Conservation (phyloP, 2,888 invertebrate species). For the Polydrusus tereticollis region DNA sequence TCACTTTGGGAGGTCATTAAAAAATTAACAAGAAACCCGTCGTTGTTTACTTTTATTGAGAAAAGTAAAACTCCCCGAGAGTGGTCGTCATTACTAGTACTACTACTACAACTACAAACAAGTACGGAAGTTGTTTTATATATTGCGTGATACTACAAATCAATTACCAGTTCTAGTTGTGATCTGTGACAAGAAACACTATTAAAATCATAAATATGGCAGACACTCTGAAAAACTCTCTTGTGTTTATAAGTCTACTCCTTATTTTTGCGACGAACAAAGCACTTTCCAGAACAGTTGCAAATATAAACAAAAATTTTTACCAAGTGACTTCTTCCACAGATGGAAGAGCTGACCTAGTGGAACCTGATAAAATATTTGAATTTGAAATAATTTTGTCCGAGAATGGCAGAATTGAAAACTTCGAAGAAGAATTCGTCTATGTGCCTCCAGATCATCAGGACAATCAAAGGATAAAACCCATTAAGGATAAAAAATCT, state of each 20-base stretch:
- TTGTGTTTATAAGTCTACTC: not conserved
- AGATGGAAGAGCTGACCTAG: not conserved
- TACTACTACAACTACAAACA: not conserved
- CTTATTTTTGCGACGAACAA: not conserved
- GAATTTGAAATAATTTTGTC: conserved; percentile 29
- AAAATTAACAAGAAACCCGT: conserved; percentile 14
- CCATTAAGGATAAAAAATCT: conserved; percentile 25
- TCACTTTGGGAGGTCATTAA: conserved; percentile 15
- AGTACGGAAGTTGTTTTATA: not conserved
- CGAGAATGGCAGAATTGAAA: not conserved
- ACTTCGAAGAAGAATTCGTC: not conserved
- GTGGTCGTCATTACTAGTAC: not conserved
- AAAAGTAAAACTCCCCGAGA: not conserved
- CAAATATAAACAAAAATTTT: not conserved
- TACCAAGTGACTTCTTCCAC: conserved; percentile 2
- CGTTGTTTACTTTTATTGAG: conserved; percentile 11
- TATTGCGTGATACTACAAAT: not conserved
- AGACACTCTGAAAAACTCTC: not conserved
- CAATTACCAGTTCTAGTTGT: not conserved
- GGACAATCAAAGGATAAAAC: not conserved
- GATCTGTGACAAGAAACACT: not conserved
- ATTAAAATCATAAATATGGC: not conserved
- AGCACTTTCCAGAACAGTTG: not conserved
- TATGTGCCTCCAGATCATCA: not conserved
- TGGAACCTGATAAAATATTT: not conserved